These are phyloP conservation scores for Dolichallabes microphthalmus DNA, from an alignment of 2,113 vertebrate species.

Conservation along the genomic window DNA sequence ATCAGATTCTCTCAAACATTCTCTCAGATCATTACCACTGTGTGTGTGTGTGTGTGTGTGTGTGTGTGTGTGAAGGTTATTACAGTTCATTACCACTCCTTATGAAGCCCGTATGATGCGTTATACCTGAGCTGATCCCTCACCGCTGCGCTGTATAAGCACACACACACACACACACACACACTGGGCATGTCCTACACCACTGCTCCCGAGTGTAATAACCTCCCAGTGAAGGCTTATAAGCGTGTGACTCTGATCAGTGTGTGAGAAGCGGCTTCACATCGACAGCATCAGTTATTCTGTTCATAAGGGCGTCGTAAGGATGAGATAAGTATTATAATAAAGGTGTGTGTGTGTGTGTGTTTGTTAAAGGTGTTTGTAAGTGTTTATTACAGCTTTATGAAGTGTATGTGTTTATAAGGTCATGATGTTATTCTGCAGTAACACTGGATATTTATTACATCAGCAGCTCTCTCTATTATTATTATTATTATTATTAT, in stretches of 20 bases:
- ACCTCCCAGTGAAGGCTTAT: background rate
- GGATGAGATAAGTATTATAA: background rate
- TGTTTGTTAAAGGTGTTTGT: background rate
- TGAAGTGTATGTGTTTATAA: background rate
- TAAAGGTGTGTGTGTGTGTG: background rate
- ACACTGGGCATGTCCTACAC: background rate
- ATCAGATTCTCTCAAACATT: background rate
- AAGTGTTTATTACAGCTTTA: slow-evolving; percentile 19
- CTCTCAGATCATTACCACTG: background rate
- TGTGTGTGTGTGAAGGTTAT: background rate
- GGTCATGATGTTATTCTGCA: background rate
- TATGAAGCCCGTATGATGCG: background rate
- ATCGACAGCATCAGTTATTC: background rate
- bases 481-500: background rate
- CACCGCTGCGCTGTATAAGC: background rate
- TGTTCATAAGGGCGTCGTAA: background rate
- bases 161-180: too few species aligned
- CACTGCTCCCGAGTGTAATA: slow-evolving; percentile 2
- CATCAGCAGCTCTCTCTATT: background rate
- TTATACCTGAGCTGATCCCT: background rate
- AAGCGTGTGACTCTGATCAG: background rate
- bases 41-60: too few species aligned
- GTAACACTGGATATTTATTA: slow-evolving; percentile 17
- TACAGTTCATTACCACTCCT: background rate
- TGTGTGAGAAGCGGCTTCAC: background rate